Base-by-base conservation (phyloP, 2,888 invertebrate species). In the Machimus rusticus region DNA sequence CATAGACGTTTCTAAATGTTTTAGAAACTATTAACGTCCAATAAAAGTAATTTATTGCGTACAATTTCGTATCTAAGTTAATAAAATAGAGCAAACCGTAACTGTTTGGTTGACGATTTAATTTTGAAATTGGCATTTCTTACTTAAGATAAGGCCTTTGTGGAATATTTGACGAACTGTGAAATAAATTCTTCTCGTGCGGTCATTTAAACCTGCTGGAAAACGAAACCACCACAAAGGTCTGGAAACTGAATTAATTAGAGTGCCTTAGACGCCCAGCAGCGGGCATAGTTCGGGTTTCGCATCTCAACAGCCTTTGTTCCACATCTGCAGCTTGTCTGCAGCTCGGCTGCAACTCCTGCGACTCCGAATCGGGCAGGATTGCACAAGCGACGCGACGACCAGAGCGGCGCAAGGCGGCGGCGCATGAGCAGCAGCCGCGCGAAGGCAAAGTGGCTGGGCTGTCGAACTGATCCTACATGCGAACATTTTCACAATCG, bases 401-500 rank as follows among this genome's bases (percentile, higher is more conserved):
- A 4, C 31, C 55, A 19, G 55, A n/a, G 46, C 51, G n/a, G 14
- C 16, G 51, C n/a, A 51, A n/a, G 23, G 57, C 57, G 34, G 34
- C 34, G 34, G 34, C 16, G 23, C 57, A 57, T 37, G 37, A 76
- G 28, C 79, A 55, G 43, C 43, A 31, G 46, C 81, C 55, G 51
- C 51, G 51, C 14, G 23, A 28, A 28, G 28, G 19, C 55, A 81
- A 55, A 81, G 23, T 55, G 81, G 55, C 55, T 81, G 81, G 81
- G 55, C 55, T 81, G 81, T 28, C 46, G 51, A 51, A 23, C 31
- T 43, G 46, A 81, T 81, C 55, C 81, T 51, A 81, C 34, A 81
- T 81, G 55, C 81, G 81, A 37, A 1, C 51, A 81, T 78, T 55
- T 43, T 55, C 81, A 81, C 43, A 81, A 81, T 81, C 81, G 31